Evolutionary conservation across 2,888 invertebrate species (phyloP), one percentile per base, ranked within the genome.

Genomic region (Perizoma flavofasciatum): DNA sequence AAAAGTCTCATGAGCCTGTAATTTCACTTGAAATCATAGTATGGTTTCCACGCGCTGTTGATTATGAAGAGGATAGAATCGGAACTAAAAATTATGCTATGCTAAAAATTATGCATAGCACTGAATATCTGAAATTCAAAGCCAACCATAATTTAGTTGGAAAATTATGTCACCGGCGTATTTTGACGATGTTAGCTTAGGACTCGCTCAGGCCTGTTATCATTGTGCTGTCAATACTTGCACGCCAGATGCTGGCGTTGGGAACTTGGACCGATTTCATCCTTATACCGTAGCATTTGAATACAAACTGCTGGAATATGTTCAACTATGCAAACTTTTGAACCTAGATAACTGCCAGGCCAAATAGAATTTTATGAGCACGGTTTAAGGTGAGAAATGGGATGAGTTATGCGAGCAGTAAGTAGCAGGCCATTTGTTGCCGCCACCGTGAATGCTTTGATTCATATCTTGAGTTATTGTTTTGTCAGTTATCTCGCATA

Each of bases 391-490:
- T 68, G 32, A 11, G 61, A 6, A 65, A 65, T 61, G 6, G 43
- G 22, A 41, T 56, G 40, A 8, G n/a, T 6, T 10, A 11, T 34
- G 55, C 51, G 43, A 49, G 50, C 57, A 66, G 61, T 51, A 71
- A 69, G 68, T 71, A 71, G 72, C 73, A 67, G 59, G 65, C 66
- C 57, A 70, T 74, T 72, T 71, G 74, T 74, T 71, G 72, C 60
- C 51, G 67, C 65, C 70, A 60, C 53, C 51, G 56, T 65, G 68
- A 62, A 72, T 71, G 68, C 63, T 74, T 75, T 73, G 80, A 81
- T 78, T 74, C 76, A 75, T 78, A 77, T 79, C 76, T 75, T 55
- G 69, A 68, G 65, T 75, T 73, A 75, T 78, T 72, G 77, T 75
- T 71, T 71, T 73, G 72, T 71, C 73, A 63, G 63, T 65, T 65